These are phyloP conservation scores for Coendou prehensilis DNA, from an alignment of 2,797 vertebrate species.

Conservation along the genomic window DNA sequence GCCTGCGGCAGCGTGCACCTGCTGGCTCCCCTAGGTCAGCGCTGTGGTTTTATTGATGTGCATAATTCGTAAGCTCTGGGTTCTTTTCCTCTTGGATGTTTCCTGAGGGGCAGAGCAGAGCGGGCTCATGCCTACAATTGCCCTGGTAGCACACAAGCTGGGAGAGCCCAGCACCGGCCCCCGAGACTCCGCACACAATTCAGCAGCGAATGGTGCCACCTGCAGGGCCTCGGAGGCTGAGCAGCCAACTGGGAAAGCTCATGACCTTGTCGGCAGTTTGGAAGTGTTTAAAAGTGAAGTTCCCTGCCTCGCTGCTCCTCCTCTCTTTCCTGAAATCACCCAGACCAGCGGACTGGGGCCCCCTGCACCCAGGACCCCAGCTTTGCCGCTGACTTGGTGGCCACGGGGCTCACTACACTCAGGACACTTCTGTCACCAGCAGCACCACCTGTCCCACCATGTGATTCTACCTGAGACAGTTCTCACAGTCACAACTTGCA, in stretches of 20 bases:
- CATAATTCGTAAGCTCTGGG: not conserved
- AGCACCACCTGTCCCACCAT: not conserved
- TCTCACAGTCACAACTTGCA: not conserved
- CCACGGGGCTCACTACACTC: not conserved
- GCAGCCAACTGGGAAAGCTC: no score
- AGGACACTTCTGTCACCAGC: not conserved
- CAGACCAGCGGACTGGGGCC: no score
- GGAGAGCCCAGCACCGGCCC: not conserved
- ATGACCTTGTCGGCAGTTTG: no score
- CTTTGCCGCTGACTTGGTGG: not conserved
- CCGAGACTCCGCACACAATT: not conserved
- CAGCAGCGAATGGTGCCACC: not conserved
- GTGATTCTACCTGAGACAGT: not conserved
- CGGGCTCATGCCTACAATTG: accelerated
- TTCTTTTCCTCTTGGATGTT: constrained; percentile 30
- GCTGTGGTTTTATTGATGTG: not conserved
- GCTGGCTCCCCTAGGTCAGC: not conserved
- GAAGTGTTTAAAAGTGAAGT: not conserved
- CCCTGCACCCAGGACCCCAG: not conserved
- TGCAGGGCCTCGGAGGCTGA: not conserved
- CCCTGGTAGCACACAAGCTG: accelerated
- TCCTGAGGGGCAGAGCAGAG: not conserved
- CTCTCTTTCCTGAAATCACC: not conserved
- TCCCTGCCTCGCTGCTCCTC: not conserved
- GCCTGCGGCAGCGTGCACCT: not conserved